phyloP scores from a whole-genome alignment of 1,140 invertebrate species.

The Dreissena rostriformis region DNA sequence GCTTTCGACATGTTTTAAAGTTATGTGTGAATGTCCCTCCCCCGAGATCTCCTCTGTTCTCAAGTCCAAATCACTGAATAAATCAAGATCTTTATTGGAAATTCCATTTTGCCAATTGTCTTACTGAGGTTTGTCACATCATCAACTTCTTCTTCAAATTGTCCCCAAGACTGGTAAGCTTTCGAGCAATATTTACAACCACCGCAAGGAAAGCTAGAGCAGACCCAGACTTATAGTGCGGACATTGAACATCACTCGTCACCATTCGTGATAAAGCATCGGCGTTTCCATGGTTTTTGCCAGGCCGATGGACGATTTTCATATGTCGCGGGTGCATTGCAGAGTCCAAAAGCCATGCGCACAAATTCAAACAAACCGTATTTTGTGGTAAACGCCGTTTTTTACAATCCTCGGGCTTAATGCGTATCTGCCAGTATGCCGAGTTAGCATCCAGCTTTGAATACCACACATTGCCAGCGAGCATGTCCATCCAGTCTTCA shows the following conservation, averaged over 20 bases:
- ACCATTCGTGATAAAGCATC: slow-evolving; percentile 32
- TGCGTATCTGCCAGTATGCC: slow-evolving; percentile 33
- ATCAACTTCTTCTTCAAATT: slow-evolving; percentile 15
- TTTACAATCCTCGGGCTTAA: slow-evolving; percentile 11
- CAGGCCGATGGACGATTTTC: neutral
- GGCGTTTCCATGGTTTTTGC: slow-evolving; percentile 35
- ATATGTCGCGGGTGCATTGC: slow-evolving; percentile 20
- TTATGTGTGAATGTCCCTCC: neutral
- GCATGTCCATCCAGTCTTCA: neutral
- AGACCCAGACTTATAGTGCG: too few species aligned
- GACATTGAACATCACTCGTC: neutral
- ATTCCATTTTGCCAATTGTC: neutral
- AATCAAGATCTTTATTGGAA: neutral
- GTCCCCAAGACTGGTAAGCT: neutral
- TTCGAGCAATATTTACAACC: slow-evolving; percentile 33
- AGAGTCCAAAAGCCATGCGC: slow-evolving; percentile 35
- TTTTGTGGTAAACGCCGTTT: slow-evolving; percentile 3
- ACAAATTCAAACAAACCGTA: slow-evolving; percentile 25
- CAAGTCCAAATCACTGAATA: too few species aligned
- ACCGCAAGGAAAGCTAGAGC: slow-evolving; percentile 37
- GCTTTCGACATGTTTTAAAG: neutral
- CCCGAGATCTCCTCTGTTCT: neutral
- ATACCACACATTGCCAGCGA: slow-evolving; percentile 13
- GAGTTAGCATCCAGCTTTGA: slow-evolving; percentile 19
- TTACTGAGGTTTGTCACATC: neutral